Conservation (phyloP, 2,888 invertebrate genomes). For the Sisyra nigra region DNA sequence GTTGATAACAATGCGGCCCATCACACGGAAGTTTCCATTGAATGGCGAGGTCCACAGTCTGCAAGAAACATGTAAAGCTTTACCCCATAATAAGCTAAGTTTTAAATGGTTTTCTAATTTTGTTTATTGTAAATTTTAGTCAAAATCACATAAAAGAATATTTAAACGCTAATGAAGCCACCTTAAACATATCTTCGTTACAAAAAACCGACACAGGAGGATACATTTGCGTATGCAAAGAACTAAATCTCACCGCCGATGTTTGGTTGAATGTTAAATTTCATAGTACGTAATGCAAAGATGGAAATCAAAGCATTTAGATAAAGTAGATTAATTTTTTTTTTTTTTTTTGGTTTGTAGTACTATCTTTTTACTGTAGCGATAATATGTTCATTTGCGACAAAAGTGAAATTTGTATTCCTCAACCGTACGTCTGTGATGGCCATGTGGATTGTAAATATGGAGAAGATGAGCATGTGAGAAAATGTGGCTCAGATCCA, state of each 20-base stretch:
- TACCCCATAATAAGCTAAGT: background rate
- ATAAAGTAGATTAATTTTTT: slow-evolving; percentile 7
- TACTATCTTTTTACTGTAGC: slow-evolving; percentile 11
- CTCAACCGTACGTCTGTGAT: slow-evolving; percentile 21
- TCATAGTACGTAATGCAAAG: slow-evolving; percentile 4
- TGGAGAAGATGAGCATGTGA: slow-evolving; percentile 19
- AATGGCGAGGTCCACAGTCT: background rate
- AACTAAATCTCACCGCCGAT: background rate
- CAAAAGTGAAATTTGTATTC: slow-evolving; percentile 19
- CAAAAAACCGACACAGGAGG: slow-evolving; percentile 3
- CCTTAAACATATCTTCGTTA: slow-evolving; percentile 3
- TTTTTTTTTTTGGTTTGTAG: background rate
- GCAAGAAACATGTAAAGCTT: background rate
- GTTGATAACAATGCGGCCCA: background rate
- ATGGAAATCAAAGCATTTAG: too few species aligned
- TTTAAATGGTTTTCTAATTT: slow-evolving; percentile 1
- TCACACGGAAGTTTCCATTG: background rate
- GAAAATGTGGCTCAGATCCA: slow-evolving; percentile 17
- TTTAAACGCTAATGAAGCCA: slow-evolving; percentile 6
- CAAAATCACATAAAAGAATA: slow-evolving; percentile 1
- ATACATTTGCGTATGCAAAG: slow-evolving; percentile 5
- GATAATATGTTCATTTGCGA: slow-evolving; percentile 15
- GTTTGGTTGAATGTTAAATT: slow-evolving; percentile 2
- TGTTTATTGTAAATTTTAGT: slow-evolving; percentile 5
- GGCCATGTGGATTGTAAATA: slow-evolving; percentile 20